Evolutionary conservation across 2,888 invertebrate genomes (phyloP).

Genomic region (Pecten maximus): DNA sequence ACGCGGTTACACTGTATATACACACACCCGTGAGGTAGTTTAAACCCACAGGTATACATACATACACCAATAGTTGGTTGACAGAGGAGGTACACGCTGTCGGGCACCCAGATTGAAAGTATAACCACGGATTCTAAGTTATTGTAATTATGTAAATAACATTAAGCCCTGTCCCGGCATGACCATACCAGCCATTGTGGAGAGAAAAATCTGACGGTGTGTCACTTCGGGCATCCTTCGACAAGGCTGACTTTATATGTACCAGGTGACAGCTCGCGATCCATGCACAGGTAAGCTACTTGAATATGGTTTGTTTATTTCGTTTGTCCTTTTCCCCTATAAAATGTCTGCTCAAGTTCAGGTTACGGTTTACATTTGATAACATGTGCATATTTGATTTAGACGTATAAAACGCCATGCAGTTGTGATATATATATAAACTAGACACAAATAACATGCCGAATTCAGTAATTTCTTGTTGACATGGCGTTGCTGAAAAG

Average conservation of each 20-base stretch:
- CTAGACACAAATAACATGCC: neutral
- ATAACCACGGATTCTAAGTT: conserved; percentile 20
- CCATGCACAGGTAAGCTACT: neutral
- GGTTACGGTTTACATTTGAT: neutral
- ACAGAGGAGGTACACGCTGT: neutral
- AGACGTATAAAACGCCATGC: too few species aligned
- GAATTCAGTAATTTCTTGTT: neutral
- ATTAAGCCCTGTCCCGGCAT: neutral
- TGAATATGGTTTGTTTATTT: neutral
- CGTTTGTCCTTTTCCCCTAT: neutral
- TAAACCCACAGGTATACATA: neutral
- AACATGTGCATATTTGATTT: neutral
- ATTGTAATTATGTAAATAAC: conserved; percentile 35
- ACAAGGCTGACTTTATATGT: neutral
- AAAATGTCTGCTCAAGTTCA: neutral
- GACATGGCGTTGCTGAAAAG: neutral
- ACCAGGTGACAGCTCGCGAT: conserved; percentile 1
- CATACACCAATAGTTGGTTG: neutral
- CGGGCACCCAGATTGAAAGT: conserved; percentile 13
- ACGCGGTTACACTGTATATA: neutral
- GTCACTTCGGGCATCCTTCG: neutral
- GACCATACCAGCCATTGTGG: conserved; percentile 7
- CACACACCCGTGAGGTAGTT: neutral
- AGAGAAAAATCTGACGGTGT: neutral
- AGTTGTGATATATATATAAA: too few species aligned